Conservation (phyloP, 2,888 invertebrate species). For the Sinodicranocentrus sp. region DNA sequence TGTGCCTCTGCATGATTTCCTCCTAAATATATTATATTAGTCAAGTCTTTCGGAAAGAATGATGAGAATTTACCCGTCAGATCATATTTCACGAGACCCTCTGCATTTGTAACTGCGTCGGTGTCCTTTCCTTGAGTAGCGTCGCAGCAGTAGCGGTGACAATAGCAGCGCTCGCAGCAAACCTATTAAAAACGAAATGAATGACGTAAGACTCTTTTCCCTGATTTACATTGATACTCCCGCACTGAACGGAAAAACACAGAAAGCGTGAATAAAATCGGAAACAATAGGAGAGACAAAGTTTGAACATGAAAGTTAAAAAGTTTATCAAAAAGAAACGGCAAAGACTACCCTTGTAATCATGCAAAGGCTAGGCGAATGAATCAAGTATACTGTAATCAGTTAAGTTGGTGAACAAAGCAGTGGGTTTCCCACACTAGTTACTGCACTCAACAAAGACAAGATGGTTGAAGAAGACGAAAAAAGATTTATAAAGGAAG, state of each 20-base stretch:
- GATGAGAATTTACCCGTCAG: constrained; percentile 52
- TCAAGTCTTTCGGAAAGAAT: constrained; percentile 47
- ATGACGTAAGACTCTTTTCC: not conserved
- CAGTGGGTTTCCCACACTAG: no score
- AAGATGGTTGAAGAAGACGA: no score
- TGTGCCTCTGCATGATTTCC: not conserved
- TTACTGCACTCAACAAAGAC: no score
- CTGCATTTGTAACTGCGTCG: constrained; percentile 3
- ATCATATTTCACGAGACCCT: not conserved
- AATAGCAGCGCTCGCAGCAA: constrained; percentile 29
- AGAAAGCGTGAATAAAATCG: no score
- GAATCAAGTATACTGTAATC: no score
- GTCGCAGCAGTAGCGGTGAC: constrained; percentile 29
- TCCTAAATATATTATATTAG: constrained; percentile 8
- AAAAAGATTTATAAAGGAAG: no score
- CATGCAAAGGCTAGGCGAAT: no score
- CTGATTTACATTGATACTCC: not conserved
- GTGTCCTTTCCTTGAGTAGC: constrained; percentile 20
- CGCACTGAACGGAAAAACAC: not conserved
- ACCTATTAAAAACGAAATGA: constrained; percentile 15
- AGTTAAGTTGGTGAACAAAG: not conserved
- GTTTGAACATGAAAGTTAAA: not conserved
- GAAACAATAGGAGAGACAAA: no score
- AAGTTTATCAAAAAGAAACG: no score
- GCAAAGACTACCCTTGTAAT: no score